Evolutionary conservation across 1,140 invertebrate species (phyloP).

Genomic region (Zaprionus ghesquierei): DNA sequence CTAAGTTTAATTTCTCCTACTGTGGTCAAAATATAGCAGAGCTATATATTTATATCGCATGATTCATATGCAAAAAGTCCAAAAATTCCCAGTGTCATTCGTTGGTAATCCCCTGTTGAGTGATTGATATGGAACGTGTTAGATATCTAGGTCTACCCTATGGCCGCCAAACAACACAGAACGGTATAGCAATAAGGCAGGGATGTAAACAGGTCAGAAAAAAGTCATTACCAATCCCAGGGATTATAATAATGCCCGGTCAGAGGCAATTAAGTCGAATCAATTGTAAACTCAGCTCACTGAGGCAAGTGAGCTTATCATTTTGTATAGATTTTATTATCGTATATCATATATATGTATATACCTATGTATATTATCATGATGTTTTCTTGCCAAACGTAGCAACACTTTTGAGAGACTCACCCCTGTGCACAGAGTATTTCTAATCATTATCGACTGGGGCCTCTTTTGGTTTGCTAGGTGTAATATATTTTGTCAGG

Average conservation of each 20-base stretch:
- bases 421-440: neutral
- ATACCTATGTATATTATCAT: neutral
- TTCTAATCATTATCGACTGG: constrained; percentile 1
- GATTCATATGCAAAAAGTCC: neutral
- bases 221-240: neutral
- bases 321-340: neutral
- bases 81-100: neutral
- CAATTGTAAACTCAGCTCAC: neutral
- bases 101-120: neutral
- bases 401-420: neutral
- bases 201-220: neutral
- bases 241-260: neutral
- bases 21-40: neutral
- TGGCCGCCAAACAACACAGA: neutral
- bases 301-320: neutral
- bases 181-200: neutral
- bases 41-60: neutral
- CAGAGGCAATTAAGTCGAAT: neutral
- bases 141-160: neutral
- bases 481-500: neutral
- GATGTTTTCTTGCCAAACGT: neutral
- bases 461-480: neutral
- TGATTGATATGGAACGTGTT: neutral
- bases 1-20: neutral
- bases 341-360: neutral